Conservation (phyloP, 30 jellyfish, hydroid and myxozoan genomes). For the Hydra vulgaris region DNA sequence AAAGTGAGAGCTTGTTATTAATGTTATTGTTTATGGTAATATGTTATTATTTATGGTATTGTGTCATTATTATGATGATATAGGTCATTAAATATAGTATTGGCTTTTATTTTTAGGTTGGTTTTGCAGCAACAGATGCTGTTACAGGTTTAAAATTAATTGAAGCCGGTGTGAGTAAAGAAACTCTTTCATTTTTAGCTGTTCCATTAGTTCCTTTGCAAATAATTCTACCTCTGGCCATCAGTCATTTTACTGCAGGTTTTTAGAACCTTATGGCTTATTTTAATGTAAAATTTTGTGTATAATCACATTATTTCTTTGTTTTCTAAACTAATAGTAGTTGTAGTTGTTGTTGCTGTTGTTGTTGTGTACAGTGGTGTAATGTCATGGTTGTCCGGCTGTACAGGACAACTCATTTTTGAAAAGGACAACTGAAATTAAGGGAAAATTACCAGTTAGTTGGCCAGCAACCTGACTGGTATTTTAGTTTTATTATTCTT, state of each 20-base stretch:
- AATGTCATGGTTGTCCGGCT: too few relatives aligned
- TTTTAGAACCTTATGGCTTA: too few relatives aligned
- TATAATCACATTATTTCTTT: too few relatives aligned
- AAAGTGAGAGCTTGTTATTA: constrained; percentile 35
- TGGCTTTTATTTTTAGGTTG: too few relatives aligned
- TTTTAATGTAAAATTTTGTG: neutral
- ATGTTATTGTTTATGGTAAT: neutral
- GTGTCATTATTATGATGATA: too few relatives aligned
- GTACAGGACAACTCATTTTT: too few relatives aligned
- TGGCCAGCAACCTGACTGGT: too few relatives aligned
- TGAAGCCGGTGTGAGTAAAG: constrained; percentile 95
- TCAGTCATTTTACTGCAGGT: constrained; percentile 96
- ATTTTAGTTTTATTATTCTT: too few relatives aligned
- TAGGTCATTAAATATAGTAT: too few relatives aligned
- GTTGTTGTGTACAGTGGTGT: too few relatives aligned
- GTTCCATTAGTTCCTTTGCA: constrained; percentile 97
- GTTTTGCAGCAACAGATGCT: constrained; percentile 98
- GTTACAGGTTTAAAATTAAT: constrained; percentile 90
- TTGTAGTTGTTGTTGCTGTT: neutral
- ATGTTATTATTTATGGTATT: neutral
- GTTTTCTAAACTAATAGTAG: neutral
- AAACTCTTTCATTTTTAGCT: constrained; percentile 86
- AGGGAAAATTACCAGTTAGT: too few relatives aligned
- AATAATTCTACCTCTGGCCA: constrained; percentile 71
- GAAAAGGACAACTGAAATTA: too few relatives aligned